phyloP scores from a whole-genome alignment of 2,888 invertebrate species.

The Julus scanicus region DNA sequence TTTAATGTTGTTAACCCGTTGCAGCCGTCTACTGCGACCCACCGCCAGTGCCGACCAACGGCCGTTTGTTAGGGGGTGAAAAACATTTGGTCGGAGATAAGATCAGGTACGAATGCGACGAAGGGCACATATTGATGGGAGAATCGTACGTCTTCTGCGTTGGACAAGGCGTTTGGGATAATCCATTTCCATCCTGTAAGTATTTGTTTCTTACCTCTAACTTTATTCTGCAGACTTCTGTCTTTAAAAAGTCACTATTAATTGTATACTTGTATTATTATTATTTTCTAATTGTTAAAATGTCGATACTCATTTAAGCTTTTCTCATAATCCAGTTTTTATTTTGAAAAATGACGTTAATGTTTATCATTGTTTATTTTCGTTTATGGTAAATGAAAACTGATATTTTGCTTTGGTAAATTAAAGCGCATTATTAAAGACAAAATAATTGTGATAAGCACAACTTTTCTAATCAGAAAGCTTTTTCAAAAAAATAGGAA shows the following conservation, averaged over 20 bases:
- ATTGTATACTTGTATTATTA: slow-evolving; percentile 57
- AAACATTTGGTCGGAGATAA: slow-evolving; percentile 82
- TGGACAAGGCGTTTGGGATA: slow-evolving; percentile 88
- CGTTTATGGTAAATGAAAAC: too few species aligned
- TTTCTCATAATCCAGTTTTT: too few species aligned
- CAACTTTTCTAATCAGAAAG: too few species aligned
- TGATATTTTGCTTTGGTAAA: too few species aligned
- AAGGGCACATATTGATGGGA: slow-evolving; percentile 77
- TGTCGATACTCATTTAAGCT: too few species aligned
- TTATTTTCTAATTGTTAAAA: slow-evolving; percentile 54
- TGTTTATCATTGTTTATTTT: too few species aligned
- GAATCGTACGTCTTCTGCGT: slow-evolving; percentile 83
- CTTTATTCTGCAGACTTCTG: too few species aligned
- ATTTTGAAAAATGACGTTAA: too few species aligned
- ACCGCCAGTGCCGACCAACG: slow-evolving; percentile 79
- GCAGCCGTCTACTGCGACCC: slow-evolving; percentile 85
- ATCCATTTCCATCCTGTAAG: slow-evolving; percentile 83
- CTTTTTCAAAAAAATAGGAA: too few species aligned
- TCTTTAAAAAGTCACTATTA: neutral
- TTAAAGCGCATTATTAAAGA: too few species aligned
- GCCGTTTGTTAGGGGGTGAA: slow-evolving; percentile 72
- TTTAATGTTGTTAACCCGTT: slow-evolving; percentile 25
- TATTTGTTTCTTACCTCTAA: too few species aligned
- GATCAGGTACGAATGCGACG: slow-evolving; percentile 80
- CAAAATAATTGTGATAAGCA: too few species aligned